A percentile compares a stretch with the other conserved stretches of the same genome.
These are phyloP conservation scores for Drosophila simulans DNA, from an alignment of 1,140 invertebrate species.

Conservation along the genomic window DNA sequence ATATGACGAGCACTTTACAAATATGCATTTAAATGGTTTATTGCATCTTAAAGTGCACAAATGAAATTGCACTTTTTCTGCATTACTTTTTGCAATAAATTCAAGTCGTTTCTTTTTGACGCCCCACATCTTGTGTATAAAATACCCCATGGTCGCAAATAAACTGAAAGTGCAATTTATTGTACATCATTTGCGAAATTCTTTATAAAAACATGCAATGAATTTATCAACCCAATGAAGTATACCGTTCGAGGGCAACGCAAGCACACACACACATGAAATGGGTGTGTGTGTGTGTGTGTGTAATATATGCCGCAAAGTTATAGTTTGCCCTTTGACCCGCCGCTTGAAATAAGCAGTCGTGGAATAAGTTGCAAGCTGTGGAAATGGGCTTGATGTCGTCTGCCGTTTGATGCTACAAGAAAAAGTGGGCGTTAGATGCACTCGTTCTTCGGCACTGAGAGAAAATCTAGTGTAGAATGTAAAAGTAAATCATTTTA, in stretches of 20 bases:
- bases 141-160: neutral
- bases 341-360: conserved; percentile 37
- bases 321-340: conserved; percentile 44
- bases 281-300: neutral
- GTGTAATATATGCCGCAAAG: conserved; percentile 41
- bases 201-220: conserved; percentile 11
- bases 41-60: neutral
- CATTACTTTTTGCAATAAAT: neutral
- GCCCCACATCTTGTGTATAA: conserved; percentile 1
- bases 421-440: conserved; percentile 30
- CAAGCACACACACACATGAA: neutral
- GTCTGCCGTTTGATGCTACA: conserved; percentile 20
- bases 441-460: conserved; percentile 15
- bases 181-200: conserved; percentile 11
- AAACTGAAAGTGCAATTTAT: conserved; percentile 6
- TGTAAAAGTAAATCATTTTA: too few species aligned
- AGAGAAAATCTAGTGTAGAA: neutral
- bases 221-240: conserved; percentile 13
- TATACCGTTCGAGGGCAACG: neutral
- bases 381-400: conserved; percentile 38
- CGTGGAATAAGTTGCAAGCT: conserved; percentile 14
- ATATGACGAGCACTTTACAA: neutral
- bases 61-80: neutral
- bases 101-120: conserved; percentile 3
- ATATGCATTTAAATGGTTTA: too few species aligned